Conservation (phyloP, 2,888 invertebrate genomes). For the Leptogaster cylindrica region DNA sequence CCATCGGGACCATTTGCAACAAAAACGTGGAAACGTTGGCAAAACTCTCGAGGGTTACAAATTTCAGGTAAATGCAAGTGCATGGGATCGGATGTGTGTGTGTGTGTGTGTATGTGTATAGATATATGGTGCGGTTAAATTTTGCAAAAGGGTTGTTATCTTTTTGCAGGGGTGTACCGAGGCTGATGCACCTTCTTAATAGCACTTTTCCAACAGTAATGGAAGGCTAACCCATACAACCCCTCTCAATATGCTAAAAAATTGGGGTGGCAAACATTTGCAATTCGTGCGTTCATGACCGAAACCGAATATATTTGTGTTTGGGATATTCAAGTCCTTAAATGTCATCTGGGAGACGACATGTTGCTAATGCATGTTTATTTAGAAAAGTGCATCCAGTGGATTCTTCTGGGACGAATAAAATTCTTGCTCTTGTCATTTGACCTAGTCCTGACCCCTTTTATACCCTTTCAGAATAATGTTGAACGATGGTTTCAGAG, state of each 20-base stretch:
- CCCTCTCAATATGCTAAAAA: too few species aligned
- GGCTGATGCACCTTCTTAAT: slow-evolving; percentile 15
- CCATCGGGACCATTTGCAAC: slow-evolving; percentile 18
- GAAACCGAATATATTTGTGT: background rate
- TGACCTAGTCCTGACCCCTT: slow-evolving; percentile 19
- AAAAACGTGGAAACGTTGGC: background rate
- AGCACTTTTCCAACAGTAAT: background rate
- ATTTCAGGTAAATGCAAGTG: too few species aligned
- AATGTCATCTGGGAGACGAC: slow-evolving; percentile 37
- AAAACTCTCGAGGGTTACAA: background rate
- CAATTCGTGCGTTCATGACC: background rate
- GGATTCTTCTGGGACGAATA: slow-evolving; percentile 38
- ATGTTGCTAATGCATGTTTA: slow-evolving; percentile 47
- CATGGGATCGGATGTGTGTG: too few species aligned
- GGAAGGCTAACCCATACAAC: too few species aligned
- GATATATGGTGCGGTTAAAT: background rate
- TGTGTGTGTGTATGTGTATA: background rate
- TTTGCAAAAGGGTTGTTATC: slow-evolving; percentile 28
- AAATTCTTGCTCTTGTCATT: slow-evolving; percentile 34
- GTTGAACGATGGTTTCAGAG: too few species aligned
- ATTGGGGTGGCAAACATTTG: background rate
- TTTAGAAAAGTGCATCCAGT: slow-evolving; percentile 47
- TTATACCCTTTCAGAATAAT: too few species aligned
- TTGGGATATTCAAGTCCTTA: slow-evolving; percentile 10
- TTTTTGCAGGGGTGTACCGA: slow-evolving; percentile 1